Base-by-base conservation (phyloP, 53 echinoderm and acorn worm genomes). In the Actinopyga echinites region DNA sequence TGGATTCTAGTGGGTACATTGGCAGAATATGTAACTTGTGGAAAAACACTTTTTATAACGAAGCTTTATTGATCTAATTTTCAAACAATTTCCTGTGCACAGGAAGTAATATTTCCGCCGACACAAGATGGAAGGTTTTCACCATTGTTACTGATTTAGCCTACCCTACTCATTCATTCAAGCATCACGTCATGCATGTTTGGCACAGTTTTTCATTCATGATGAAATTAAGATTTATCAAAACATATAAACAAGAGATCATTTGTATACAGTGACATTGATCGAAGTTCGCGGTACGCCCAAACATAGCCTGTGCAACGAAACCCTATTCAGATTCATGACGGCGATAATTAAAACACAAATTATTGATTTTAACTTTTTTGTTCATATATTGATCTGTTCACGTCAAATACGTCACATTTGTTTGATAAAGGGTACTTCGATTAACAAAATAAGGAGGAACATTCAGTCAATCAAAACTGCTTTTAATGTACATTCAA, bases 291-390 rank as follows among this genome's bases (percentile, higher is more conserved):
- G 67, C 30, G 8, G 4, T 21, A 32, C 33, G n/a, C n/a, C 44
- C 21, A 3, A 30, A 8, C 3, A 68, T 34, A 32, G 25, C 11
- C 23, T 19, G 11, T 36, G 8, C 34, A 68, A 30, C 20, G 12
- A 68, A 68, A 38, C 68, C 68, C n/a, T 68, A 38, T 34, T 31
- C 34, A 8, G 35, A 34, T 68, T 68, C 38, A 68, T 36, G 68
- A 34, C n/a, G n/a, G 31, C 34, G 30, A 23, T 35, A 68, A 17
- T 37, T 36, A 35, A 34, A 8, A 67, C 68, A 33, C 68, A 68
- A 68, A 68, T 35, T 68, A 68, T 68, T 32, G 68, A 68, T 68
- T 20, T 8, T 2, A 36, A 34, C 40, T 3, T n/a, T 17, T 15
- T 68, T 68, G 68, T 68, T 6, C 21, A 38, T 9, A 3, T 68